phyloP scores from a whole-genome alignment of 2,797 vertebrate genomes.

The Eutrigla gurnardus region DNA sequence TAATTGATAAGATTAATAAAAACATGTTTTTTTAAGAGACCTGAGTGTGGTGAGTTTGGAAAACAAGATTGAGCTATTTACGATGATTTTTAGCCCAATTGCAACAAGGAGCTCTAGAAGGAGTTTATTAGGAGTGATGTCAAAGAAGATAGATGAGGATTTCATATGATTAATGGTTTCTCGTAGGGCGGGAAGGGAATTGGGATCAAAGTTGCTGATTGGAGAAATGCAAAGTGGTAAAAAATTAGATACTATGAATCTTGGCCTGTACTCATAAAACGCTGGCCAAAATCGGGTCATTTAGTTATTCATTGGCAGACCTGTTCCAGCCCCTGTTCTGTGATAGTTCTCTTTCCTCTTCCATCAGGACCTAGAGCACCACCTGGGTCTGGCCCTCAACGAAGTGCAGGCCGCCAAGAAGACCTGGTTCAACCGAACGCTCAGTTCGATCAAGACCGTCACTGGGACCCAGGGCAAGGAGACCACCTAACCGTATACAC shows the following conservation, averaged over 20 bases:
- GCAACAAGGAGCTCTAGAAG: no score
- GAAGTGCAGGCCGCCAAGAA: constrained; percentile 99
- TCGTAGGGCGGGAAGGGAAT: background rate
- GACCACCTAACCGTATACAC: constrained; percentile 87
- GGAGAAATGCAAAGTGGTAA: background rate
- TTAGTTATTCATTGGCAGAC: background rate
- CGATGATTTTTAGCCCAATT: no score
- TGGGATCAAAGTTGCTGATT: background rate
- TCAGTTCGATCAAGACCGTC: constrained; percentile 98
- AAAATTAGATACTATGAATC: background rate
- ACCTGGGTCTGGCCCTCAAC: constrained; percentile 94
- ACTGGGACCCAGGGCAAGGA: constrained; percentile 98
- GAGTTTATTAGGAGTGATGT: no score
- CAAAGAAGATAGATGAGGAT: no score
- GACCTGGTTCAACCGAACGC: constrained; percentile 99
- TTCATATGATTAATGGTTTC: background rate
- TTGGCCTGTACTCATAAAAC: background rate
- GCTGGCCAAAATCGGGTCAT: background rate
- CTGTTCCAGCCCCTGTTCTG: background rate
- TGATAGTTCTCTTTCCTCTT: background rate
- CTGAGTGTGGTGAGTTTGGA: no score
- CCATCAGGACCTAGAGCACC: constrained; percentile 94
- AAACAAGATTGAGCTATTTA: no score
- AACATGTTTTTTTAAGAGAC: no score
- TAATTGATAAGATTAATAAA: no score